Conservation (phyloP, 1,140 invertebrate species). For the Euura saliciscinereae region DNA sequence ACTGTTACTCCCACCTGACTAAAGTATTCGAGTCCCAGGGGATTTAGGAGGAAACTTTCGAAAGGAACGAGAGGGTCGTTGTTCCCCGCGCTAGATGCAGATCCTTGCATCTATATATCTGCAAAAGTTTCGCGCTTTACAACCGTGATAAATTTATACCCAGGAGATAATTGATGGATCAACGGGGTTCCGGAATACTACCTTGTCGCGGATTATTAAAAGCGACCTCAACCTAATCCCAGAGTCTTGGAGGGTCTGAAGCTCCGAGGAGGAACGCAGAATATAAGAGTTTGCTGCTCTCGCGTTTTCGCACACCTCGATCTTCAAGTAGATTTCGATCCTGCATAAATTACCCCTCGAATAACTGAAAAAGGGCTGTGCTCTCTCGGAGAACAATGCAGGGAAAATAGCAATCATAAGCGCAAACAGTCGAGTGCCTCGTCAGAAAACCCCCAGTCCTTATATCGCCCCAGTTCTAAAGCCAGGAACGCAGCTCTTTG, state of each 20-base stretch:
- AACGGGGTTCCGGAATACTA: no score
- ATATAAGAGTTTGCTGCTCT: no score
- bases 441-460: conserved; percentile 8
- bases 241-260: no score
- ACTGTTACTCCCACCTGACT: conserved; percentile 12
- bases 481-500: background rate
- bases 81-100: background rate
- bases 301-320: no score
- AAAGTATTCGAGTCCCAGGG: background rate
- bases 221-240: no score
- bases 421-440: conserved; percentile 11
- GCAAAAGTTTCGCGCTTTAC: no score
- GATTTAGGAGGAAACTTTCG: conserved; percentile 21
- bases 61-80: conserved; percentile 29
- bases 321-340: background rate
- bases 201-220: no score
- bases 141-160: no score
- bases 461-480: background rate
- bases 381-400: background rate
- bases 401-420: conserved; percentile 6
- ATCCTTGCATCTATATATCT: no score
- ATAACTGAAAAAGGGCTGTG: conserved; percentile 9
- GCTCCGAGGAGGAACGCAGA: no score
- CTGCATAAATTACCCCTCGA: conserved; percentile 6
- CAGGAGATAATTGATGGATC: no score